A percentile compares a stretch with the other conserved stretches of the same genome.
Evolutionary conservation across 2,888 invertebrate species (phyloP).

Genomic region (Exocentrus adspersus): DNA sequence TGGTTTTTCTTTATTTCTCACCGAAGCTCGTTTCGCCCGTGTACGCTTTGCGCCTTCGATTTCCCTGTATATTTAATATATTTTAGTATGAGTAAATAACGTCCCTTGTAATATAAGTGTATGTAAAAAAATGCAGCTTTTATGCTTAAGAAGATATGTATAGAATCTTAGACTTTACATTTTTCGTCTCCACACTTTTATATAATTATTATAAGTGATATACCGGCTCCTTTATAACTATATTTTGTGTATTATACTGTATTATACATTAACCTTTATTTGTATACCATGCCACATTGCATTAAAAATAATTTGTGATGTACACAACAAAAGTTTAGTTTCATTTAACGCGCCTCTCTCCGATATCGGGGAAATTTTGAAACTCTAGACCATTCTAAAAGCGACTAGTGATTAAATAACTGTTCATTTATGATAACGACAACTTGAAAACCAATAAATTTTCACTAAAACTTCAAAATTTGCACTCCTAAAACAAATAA

Average conservation of each 20-base stretch:
- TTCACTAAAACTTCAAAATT: too few species aligned
- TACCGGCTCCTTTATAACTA: slow-evolving; percentile 45
- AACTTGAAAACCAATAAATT: too few species aligned
- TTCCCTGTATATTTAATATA: slow-evolving; percentile 32
- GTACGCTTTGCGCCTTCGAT: slow-evolving; percentile 13
- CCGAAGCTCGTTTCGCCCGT: too few species aligned
- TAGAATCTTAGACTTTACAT: slow-evolving; percentile 50
- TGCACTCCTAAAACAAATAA: too few species aligned
- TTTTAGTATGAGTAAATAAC: slow-evolving; percentile 40
- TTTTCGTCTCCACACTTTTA: slow-evolving; percentile 41
- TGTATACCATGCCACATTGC: slow-evolving; percentile 61
- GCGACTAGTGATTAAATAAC: too few species aligned
- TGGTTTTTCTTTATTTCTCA: too few species aligned
- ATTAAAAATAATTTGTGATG: slow-evolving; percentile 58
- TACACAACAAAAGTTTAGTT: slow-evolving; percentile 39
- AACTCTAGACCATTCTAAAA: too few species aligned
- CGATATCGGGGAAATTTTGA: too few species aligned
- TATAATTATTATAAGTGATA: slow-evolving; percentile 37
- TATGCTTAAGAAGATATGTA: slow-evolving; percentile 48
- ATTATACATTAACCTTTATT: slow-evolving; percentile 59
- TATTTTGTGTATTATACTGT: slow-evolving; percentile 60
- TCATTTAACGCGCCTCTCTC: too few species aligned
- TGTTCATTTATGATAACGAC: too few species aligned
- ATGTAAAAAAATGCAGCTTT: slow-evolving; percentile 54
- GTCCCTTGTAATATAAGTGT: slow-evolving; percentile 55